Base-by-base conservation (phyloP, 2,797 vertebrate genomes). In the Girardinus metallicus region DNA sequence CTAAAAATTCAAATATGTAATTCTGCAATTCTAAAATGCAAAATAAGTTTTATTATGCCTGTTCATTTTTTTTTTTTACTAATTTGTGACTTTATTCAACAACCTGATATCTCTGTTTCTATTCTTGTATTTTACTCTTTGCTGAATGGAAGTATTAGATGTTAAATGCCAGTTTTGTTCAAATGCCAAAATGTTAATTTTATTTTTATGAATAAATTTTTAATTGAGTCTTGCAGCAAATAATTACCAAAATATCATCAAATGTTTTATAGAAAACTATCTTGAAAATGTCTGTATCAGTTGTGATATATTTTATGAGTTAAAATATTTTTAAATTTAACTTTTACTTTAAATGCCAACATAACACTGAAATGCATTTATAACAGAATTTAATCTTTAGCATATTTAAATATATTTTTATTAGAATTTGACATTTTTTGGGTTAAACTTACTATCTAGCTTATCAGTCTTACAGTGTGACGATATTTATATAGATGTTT, bases 11-110 rank as follows among this genome's bases (percentile, higher is more conserved):
- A 36, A 72, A 43, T 21, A 34, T 49, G 29, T 6, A 51, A 36
- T 80, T 60, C 53, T 9, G 64, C 77, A 11, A 60, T 60, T 13
- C 57, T 29, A 60, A 16, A 31, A 23, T 23, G 21, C 49, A 29
- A 60, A 60, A 31, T 60, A 4, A 11, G 31, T 62, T 83, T 83
- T 83, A 72, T 84, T 75, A 80, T 68, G 72, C 79, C 85, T 80
- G 74, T 31, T 51, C 21, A 2, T 8, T 26, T 3, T 4, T 26
- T 26, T 6, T 15, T 60, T 60, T 60, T 13, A 31, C 13, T 29
- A n/a, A 29, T 29, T 31, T 60, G 57, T 15, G 31, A 6, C 5
- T 15, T 31, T 60, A 29, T 29, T 29, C 55, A 57, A 57, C 10
- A 57, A 29, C 55, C 11, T 57, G n/a, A 11, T 57, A 4, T 57